Percentiles rank a stretch among this genome's conserved stretches.
phyloP scores from a whole-genome alignment of 2,888 invertebrate species.

The Eudasyphora cyanicolor region DNA sequence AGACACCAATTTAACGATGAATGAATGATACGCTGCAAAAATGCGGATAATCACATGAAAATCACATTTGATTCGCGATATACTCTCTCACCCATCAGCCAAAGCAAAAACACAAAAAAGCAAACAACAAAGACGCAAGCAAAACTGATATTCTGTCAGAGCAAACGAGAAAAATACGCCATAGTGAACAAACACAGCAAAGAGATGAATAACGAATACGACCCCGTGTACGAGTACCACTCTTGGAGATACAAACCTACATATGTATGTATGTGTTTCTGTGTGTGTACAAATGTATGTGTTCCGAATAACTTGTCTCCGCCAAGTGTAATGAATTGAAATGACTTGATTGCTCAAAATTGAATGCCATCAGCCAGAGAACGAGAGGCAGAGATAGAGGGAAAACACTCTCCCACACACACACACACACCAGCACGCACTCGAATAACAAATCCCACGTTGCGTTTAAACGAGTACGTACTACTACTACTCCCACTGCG shows the following conservation, averaged over 20 bases:
- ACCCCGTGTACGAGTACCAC: not conserved
- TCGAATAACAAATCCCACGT: not conserved
- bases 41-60: conserved; percentile 21
- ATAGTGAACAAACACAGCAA: not conserved
- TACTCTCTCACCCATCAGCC: not conserved
- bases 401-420: too few relatives aligned
- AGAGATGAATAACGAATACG: not conserved
- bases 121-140: too few relatives aligned
- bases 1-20: conserved; percentile 61
- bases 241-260: not conserved
- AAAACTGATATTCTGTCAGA: not conserved
- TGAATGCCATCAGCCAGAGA: conserved; percentile 59
- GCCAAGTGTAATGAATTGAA: conserved; percentile 65
- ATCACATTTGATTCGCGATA: conserved; percentile 1
- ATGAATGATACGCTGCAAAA: conserved; percentile 9
- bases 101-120: not conserved
- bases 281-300: not conserved
- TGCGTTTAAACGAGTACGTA: not conserved
- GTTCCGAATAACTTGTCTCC: conserved; percentile 55
- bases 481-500: too few relatives aligned
- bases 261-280: not conserved
- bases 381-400: not conserved
- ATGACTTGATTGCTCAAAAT: conserved; percentile 66
- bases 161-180: not conserved
- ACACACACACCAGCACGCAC: too few relatives aligned